These are phyloP conservation scores for Apamea monoglypha DNA, from an alignment of 2,888 invertebrate species.

Conservation along the genomic window DNA sequence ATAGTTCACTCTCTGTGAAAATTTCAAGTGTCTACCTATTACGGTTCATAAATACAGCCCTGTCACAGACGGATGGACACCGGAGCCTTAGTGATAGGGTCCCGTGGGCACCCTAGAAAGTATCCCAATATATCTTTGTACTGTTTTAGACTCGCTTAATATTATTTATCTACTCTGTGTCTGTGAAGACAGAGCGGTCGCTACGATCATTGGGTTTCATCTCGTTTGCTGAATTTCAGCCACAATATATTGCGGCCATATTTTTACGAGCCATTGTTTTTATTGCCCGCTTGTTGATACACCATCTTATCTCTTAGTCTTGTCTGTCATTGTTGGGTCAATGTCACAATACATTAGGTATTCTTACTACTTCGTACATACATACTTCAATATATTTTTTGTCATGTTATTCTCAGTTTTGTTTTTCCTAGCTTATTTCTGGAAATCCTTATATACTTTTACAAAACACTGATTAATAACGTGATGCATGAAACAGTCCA, in stretches of 20 bases:
- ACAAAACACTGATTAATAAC: not conserved
- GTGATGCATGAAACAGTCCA: not conserved
- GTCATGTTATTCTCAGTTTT: not conserved
- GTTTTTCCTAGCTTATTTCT: not conserved
- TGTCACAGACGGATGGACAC: not conserved
- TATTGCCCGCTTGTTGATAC: slow-evolving; percentile 52
- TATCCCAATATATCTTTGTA: not conserved
- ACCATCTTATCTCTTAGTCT: slow-evolving; percentile 46
- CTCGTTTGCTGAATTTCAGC: slow-evolving; percentile 35
- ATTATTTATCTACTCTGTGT: slow-evolving; percentile 4
- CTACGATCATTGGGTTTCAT: slow-evolving; percentile 27
- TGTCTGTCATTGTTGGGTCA: slow-evolving; percentile 42
- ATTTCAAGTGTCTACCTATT: not conserved
- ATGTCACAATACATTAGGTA: slow-evolving; percentile 12
- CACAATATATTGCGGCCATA: slow-evolving; percentile 43
- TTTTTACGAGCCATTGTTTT: slow-evolving; percentile 50
- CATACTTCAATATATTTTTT: not conserved
- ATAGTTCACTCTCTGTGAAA: not conserved
- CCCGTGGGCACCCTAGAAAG: not conserved
- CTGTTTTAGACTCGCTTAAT: not conserved
- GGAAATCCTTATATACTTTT: fast-evolving
- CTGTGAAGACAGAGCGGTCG: not conserved
- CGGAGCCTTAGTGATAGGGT: slow-evolving; percentile 2
- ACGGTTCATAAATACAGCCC: not conserved
- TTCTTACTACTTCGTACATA: not conserved